Conservation (phyloP, 2,113 vertebrate species). For the Herpetotheres cachinnans region DNA sequence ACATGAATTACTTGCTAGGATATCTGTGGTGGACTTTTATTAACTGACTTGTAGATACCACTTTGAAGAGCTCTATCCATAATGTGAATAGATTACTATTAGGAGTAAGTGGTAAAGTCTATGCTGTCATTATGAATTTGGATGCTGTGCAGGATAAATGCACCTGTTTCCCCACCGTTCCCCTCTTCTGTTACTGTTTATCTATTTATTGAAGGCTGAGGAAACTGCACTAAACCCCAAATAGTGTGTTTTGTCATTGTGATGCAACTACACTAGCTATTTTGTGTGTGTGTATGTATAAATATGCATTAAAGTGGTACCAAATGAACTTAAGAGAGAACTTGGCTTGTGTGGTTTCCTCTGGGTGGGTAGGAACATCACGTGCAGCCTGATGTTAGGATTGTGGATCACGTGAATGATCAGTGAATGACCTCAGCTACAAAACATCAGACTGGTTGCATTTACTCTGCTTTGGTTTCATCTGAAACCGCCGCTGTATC, state of each 20-base stretch:
- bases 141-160: not conserved
- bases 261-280: not conserved
- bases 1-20: not conserved
- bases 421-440: too few relatives aligned
- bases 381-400: not conserved
- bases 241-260: not conserved
- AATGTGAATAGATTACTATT: not conserved
- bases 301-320: not conserved
- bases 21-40: not conserved
- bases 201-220: not conserved
- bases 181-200: not conserved
- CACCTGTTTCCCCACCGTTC: fast-evolving
- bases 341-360: not conserved
- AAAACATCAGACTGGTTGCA: not conserved
- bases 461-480: not conserved
- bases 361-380: not conserved
- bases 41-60: not conserved
- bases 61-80: not conserved
- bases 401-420: not conserved
- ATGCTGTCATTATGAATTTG: not conserved
- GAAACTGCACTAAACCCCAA: not conserved
- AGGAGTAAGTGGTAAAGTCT: not conserved
- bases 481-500: not conserved
- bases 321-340: not conserved
- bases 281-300: not conserved